A percentile compares a stretch with the other conserved stretches of the same genome.
Evolutionary conservation across 2,888 invertebrate genomes (phyloP).

Genomic region (Ophion costatus): DNA sequence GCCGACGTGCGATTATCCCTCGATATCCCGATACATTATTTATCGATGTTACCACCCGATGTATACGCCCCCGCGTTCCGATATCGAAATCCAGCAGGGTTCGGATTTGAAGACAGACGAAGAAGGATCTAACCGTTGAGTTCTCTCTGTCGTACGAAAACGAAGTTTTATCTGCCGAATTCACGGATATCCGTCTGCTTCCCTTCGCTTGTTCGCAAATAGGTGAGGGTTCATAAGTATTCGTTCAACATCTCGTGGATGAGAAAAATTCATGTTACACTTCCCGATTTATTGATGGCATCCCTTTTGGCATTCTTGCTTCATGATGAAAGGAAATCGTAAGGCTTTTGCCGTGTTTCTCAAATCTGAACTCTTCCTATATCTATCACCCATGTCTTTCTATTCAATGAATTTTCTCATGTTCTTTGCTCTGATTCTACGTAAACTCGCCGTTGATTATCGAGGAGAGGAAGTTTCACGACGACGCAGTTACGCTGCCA

Average conservation of each 20-base stretch:
- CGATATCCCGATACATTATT: conserved; percentile 75
- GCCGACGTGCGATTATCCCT: conserved; percentile 72
- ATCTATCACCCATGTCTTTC: conserved; percentile 13
- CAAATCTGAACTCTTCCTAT: not conserved
- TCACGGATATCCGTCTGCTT: conserved; percentile 22
- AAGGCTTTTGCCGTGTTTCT: conserved; percentile 1
- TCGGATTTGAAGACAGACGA: conserved; percentile 53
- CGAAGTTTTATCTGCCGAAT: conserved; percentile 41
- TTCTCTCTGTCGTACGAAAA: conserved; percentile 41
- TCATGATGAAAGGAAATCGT: not conserved
- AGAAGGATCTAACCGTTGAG: conserved; percentile 46
- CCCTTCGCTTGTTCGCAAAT: conserved; percentile 1
- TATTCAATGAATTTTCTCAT: conserved; percentile 43
- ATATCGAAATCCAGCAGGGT: conserved; percentile 68
- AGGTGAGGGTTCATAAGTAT: conserved; percentile 10
- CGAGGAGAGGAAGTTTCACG: conserved; percentile 48
- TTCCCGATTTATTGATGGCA: conserved; percentile 31
- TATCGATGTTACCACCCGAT: conserved; percentile 67
- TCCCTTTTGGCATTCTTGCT: conserved; percentile 29
- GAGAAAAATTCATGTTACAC: not conserved
- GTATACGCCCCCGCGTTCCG: conserved; percentile 59
- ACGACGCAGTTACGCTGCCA: conserved; percentile 39
- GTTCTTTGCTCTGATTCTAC: conserved; percentile 7
- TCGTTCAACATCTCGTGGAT: not conserved
- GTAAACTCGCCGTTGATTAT: conserved; percentile 61